Evolutionary conservation across 2,888 invertebrate genomes (phyloP).

Genomic region (Tinea trinotella): DNA sequence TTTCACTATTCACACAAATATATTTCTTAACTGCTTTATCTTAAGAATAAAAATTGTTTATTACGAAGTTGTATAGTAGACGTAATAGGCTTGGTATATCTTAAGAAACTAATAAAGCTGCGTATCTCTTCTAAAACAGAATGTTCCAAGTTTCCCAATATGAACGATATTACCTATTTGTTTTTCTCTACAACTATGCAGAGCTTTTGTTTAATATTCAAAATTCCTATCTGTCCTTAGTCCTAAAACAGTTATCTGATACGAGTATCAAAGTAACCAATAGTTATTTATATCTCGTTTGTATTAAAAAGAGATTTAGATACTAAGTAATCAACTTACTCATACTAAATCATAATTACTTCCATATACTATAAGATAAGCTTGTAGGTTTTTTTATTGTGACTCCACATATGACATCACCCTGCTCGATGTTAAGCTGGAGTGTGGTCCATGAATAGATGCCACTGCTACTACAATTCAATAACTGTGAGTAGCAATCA

Average conservation of each 20-base stretch:
- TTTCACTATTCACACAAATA: slow-evolving; percentile 21
- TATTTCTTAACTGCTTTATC: background rate
- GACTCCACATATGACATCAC: too few relatives aligned
- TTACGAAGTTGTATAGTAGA: background rate
- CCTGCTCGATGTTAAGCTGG: too few relatives aligned
- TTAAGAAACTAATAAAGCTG: background rate
- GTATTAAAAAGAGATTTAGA: too few relatives aligned
- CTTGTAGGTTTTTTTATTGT: too few relatives aligned
- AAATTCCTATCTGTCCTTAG: slow-evolving; percentile 28
- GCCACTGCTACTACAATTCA: too few relatives aligned
- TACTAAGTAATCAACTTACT: too few relatives aligned
- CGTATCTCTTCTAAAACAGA: slow-evolving; percentile 33
- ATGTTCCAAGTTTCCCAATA: slow-evolving; percentile 54
- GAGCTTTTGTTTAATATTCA: background rate
- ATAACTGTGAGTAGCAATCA: too few relatives aligned
- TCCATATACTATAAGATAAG: too few relatives aligned
- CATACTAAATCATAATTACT: too few relatives aligned
- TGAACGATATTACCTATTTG: slow-evolving; percentile 42
- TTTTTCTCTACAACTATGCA: slow-evolving; percentile 28
- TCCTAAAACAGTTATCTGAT: slow-evolving; percentile 41
- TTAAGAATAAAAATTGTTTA: background rate
- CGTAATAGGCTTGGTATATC: background rate
- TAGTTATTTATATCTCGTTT: too few relatives aligned
- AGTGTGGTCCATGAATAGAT: too few relatives aligned
- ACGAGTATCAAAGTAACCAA: too few relatives aligned